Base-by-base conservation (phyloP, 1,140 invertebrate genomes). In the Geopemphigus sp. region DNA sequence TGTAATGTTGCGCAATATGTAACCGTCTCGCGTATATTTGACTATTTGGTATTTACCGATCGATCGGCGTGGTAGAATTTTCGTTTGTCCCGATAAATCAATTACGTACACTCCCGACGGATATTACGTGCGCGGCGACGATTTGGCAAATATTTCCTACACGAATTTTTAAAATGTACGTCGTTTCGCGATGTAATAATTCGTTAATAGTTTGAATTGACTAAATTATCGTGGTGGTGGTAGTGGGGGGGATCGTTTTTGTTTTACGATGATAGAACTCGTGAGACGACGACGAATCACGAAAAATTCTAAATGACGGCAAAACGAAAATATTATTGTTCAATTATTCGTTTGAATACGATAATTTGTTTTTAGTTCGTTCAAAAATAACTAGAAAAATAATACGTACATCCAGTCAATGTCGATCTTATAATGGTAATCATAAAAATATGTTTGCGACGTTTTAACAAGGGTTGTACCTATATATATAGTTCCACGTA, bases 261-360 rank as follows among this genome's bases (percentile, higher is more conserved):
- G 32, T 3, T 39, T 39, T 39, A 8, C 32, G 32, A 8, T 39
- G 32, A 39, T 39, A 70, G 22, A 70, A 70, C 26, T 22, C n/a
- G n/a, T n/a, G n/a, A n/a, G n/a, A n/a, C 26, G 45, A 22, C 24
- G 47, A 72, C 24, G 53, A 53, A 5, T 54, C 47, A 54, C 24
- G 53, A 72, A 72, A 17, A 72, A 54, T 72, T 72, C 53, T 54
- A 29, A 72, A 72, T 53, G 66, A 70, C 47, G 53, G 53, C 19
- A 70, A 45, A 70, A 70, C 66, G 8, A 53, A 53, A 53, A 29
- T 70, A 39, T 70, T 72, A 72, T 72, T 72, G 47, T 72, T 29
- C 29, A 54, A 72, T n/a, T 72, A 29, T 29, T 54, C 4, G 54
- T 54, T 53, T 72, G 8, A 19, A 66, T 45, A 66, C 45, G 5